Conservation (phyloP, 2,888 invertebrate species). For the Cremastinae sp. region DNA sequence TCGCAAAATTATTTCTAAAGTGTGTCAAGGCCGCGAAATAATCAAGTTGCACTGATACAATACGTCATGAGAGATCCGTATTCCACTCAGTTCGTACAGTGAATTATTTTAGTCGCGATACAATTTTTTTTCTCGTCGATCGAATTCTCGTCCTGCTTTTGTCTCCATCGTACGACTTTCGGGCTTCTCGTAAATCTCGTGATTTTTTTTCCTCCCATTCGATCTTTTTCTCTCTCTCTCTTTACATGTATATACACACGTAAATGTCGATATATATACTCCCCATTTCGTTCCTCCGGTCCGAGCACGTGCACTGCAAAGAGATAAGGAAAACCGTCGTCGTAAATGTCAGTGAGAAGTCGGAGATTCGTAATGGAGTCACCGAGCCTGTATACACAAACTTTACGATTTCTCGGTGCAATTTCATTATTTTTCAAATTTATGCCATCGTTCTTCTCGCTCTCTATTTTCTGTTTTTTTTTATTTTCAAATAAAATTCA, state of each 20-base stretch:
- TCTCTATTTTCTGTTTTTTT: too few species aligned
- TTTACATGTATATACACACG: too few species aligned
- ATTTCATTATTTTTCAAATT: conserved; percentile 21
- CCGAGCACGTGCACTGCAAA: conserved; percentile 30
- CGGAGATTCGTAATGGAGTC: conserved; percentile 45
- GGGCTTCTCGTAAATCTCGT: conserved; percentile 40
- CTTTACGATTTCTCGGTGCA: conserved; percentile 51
- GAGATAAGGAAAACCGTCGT: conserved; percentile 55
- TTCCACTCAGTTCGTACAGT: conserved; percentile 21
- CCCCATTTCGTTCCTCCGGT: conserved; percentile 13
- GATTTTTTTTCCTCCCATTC: conserved; percentile 7
- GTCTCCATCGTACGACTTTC: conserved; percentile 13
- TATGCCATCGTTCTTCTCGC: neutral
- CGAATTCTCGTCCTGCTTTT: neutral
- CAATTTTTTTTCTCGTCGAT: conserved; percentile 9
- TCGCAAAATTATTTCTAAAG: conserved; percentile 38
- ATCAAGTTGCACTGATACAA: conserved; percentile 16
- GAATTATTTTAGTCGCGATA: neutral
- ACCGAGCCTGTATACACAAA: conserved; percentile 7
- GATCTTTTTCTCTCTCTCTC: conserved; percentile 12
- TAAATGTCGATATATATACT: too few species aligned
- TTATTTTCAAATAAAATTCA: too few species aligned
- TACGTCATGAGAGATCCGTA: conserved; percentile 4
- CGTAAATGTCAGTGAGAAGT: conserved; percentile 56
- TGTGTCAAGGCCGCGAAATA: conserved; percentile 45